Percentiles rank a stretch among this genome's conserved stretches.
Conservation (phyloP, 2,888 invertebrate genomes). For the Idaea dimidiata region DNA sequence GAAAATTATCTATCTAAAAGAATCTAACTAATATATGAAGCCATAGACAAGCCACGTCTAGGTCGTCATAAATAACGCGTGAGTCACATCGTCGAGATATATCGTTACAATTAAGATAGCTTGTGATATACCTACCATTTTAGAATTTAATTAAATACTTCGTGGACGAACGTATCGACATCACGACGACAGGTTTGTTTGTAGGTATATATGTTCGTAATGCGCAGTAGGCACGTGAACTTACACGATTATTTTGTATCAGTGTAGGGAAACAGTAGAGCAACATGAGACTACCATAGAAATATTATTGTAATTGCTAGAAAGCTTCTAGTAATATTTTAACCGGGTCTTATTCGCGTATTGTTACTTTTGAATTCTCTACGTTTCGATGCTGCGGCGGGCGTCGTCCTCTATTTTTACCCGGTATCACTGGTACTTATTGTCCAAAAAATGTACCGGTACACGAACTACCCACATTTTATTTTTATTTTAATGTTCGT, state of each 20-base stretch:
- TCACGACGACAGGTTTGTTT: slow-evolving; percentile 23
- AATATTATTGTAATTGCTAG: too few relatives aligned
- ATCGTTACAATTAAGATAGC: slow-evolving; percentile 33
- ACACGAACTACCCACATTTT: too few relatives aligned
- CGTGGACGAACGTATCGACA: slow-evolving; percentile 27
- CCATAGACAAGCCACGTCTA: slow-evolving; percentile 9
- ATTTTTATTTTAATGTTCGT: too few relatives aligned
- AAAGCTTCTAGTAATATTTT: too few relatives aligned
- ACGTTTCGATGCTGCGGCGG: too few relatives aligned
- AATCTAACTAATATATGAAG: slow-evolving; percentile 7
- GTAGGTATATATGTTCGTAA: slow-evolving; percentile 16
- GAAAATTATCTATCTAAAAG: background rate
- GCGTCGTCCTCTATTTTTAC: too few relatives aligned
- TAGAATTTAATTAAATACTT: slow-evolving; percentile 35
- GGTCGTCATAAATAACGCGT: slow-evolving; percentile 9
- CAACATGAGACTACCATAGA: too few relatives aligned
- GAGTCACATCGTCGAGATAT: slow-evolving; percentile 23
- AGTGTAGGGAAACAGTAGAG: slow-evolving; percentile 12
- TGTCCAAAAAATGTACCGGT: too few relatives aligned
- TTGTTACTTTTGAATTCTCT: too few relatives aligned
- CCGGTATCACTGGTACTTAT: too few relatives aligned
- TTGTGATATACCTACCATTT: slow-evolving; percentile 31
- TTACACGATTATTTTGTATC: slow-evolving; percentile 15
- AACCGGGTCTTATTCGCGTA: too few relatives aligned
- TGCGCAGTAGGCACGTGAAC: slow-evolving; percentile 27